These are phyloP conservation scores for Orthosia cruda DNA, from an alignment of 2,888 invertebrate genomes.

Conservation along the genomic window DNA sequence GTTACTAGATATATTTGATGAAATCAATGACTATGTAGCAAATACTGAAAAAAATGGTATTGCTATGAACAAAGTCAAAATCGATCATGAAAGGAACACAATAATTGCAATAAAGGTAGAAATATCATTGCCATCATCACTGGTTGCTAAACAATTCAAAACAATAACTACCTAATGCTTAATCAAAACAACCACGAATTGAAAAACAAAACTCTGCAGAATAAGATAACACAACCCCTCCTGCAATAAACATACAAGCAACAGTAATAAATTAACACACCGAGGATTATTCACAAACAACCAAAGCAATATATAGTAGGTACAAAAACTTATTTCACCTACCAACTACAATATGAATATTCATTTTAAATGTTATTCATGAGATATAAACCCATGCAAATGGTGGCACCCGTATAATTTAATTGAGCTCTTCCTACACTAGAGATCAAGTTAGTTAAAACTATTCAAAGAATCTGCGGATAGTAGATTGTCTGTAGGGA, in stretches of 20 bases:
- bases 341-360: slow-evolving; percentile 66
- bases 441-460: slow-evolving; percentile 74
- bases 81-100: neutral
- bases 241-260: slow-evolving; percentile 39
- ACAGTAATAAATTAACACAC: slow-evolving; percentile 51
- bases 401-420: slow-evolving; percentile 66
- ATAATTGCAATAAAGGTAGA: neutral
- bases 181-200: slow-evolving; percentile 7
- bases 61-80: neutral
- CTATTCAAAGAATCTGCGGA: slow-evolving; percentile 74
- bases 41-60: neutral
- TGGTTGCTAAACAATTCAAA: neutral
- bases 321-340: slow-evolving; percentile 60
- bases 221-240: slow-evolving; percentile 2
- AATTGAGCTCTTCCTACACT: slow-evolving; percentile 69
- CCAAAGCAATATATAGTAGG: slow-evolving; percentile 27
- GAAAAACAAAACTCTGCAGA: neutral
- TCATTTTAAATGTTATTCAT: slow-evolving; percentile 64
- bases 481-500: slow-evolving; percentile 44
- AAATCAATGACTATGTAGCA: neutral
- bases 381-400: slow-evolving; percentile 68
- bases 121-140: neutral
- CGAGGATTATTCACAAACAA: slow-evolving; percentile 56
- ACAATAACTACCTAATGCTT: neutral
- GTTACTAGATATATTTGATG: neutral